Base-by-base conservation (phyloP, 1,140 invertebrate species). In the Macrobrachium rosenbergii region DNA sequence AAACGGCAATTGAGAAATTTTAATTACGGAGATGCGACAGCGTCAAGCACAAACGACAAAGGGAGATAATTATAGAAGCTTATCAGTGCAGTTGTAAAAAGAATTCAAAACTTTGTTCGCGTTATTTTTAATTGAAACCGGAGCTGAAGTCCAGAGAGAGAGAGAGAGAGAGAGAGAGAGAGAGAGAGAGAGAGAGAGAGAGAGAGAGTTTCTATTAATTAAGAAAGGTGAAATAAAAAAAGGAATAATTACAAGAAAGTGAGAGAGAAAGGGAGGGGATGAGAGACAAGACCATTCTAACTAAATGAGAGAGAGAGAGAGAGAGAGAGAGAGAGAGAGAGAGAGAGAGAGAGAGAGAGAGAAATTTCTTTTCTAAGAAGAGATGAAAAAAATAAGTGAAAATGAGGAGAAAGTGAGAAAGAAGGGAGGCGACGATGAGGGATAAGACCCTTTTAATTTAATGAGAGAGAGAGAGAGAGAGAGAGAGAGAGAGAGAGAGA, bases 271-370 rank as follows among this genome's bases (percentile, higher is more conserved):
- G 28, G 28, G 64, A 69, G 8, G 28, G 14, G 3, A 12, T 69
- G n/a, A n/a, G 8, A 10, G 28, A 10, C 64, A 3, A 28, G 10
- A 12, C 64, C 64, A 11, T 69, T 28, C 2, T 69, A 59, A 23
- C 28, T 37, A 37, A 37, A 37, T 37, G 28, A 37, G 28, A 37
- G 28, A 37, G 28, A 37, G 28, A 37, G 28, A 37, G 28, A 37
- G 28, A 37, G 28, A 37, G 28, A 37, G n/a, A n/a, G n/a, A 37
- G 37, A 58, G 37, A 72, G 63, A 72, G 45, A 69, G 81, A 82
- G 63, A 82, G 63, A 69, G 81, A 82, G 63, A 45, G 81, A 72
- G 81, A 83, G 63, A 83, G 63, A 43, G 63, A 12, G 37, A 59
- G 63, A 52, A 17, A 17, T 17, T 21, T n/a, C 8, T 17, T 63